Evolutionary conservation across 1,140 invertebrate genomes (phyloP).

Genomic region (Archegozetes longisetosus): DNA sequence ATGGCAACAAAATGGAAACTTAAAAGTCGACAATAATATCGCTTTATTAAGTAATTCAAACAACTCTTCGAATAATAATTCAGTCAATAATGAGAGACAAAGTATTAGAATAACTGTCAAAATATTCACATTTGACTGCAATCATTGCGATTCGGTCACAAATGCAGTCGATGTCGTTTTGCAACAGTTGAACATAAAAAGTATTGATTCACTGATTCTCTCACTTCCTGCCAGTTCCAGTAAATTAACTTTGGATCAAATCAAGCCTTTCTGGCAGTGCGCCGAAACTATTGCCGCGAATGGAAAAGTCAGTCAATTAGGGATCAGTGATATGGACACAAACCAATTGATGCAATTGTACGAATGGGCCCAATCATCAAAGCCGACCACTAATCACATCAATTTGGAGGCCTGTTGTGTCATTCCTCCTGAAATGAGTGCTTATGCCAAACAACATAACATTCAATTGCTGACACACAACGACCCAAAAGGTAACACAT

Average conservation of each 20-base stretch:
- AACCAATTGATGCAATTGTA: conserved; percentile 55
- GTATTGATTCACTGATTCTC: conserved; percentile 56
- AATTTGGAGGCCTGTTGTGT: conserved; percentile 89
- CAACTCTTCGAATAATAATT: no score
- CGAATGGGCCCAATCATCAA: conserved; percentile 55
- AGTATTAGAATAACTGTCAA: conserved; percentile 34
- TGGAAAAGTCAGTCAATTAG: conserved; percentile 51
- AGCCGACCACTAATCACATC: conserved; percentile 83
- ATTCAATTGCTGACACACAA: conserved; percentile 88
- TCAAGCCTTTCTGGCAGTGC: conserved; percentile 52
- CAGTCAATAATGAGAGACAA: conserved; percentile 29
- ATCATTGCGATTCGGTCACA: conserved; percentile 1
- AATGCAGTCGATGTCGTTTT: conserved; percentile 38
- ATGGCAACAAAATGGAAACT: conserved; percentile 27
- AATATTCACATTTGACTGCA: conserved; percentile 4
- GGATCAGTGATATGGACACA: conserved; percentile 75
- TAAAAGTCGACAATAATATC: not conserved
- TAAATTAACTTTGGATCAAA: conserved; percentile 36
- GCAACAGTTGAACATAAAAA: conserved; percentile 40
- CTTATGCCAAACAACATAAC: conserved; percentile 73
- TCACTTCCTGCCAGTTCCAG: conserved; percentile 43
- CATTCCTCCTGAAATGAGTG: conserved; percentile 70
- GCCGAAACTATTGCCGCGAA: conserved; percentile 49
- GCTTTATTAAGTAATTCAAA: no score
- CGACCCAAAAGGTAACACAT: conserved; percentile 62